Evolutionary conservation across 2,888 invertebrate genomes (phyloP).

Genomic region (Theretra japonica): DNA sequence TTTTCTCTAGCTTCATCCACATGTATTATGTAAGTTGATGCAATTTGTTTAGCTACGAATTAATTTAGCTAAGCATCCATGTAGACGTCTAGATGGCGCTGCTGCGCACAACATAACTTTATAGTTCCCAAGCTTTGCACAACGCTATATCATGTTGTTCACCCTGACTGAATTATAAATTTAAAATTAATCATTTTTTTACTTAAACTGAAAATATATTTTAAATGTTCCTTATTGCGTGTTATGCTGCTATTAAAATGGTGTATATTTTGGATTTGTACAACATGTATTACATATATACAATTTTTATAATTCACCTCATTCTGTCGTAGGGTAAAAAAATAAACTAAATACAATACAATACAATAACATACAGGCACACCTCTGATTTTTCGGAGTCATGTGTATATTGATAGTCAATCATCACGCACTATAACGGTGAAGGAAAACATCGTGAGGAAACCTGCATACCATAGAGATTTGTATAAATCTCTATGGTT

Average conservation of each 20-base stretch:
- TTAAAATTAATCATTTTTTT: background rate
- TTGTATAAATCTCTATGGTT: too few relatives aligned
- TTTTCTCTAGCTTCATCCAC: conserved; percentile 31
- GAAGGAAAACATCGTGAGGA: too few relatives aligned
- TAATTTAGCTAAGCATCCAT: conserved; percentile 62
- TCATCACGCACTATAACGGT: too few relatives aligned
- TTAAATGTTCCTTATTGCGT: conserved; percentile 30
- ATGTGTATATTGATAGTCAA: too few relatives aligned
- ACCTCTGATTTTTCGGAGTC: too few relatives aligned
- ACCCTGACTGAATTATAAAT: conserved; percentile 11
- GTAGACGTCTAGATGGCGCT: conserved; percentile 70
- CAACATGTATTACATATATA: too few relatives aligned
- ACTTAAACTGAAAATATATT: background rate
- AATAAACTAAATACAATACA: too few relatives aligned
- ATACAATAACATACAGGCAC: too few relatives aligned
- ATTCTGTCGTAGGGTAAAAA: too few relatives aligned
- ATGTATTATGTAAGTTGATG: conserved; percentile 41
- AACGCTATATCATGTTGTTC: conserved; percentile 13
- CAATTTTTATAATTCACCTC: too few relatives aligned
- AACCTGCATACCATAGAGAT: too few relatives aligned
- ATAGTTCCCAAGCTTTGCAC: conserved; percentile 9
- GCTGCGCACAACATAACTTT: conserved; percentile 40
- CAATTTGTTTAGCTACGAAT: conserved; percentile 55
- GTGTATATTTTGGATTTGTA: too few relatives aligned
- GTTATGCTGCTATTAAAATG: background rate